Conservation (phyloP, 2,797 vertebrate genomes). For the Heterohyrax brucei region DNA sequence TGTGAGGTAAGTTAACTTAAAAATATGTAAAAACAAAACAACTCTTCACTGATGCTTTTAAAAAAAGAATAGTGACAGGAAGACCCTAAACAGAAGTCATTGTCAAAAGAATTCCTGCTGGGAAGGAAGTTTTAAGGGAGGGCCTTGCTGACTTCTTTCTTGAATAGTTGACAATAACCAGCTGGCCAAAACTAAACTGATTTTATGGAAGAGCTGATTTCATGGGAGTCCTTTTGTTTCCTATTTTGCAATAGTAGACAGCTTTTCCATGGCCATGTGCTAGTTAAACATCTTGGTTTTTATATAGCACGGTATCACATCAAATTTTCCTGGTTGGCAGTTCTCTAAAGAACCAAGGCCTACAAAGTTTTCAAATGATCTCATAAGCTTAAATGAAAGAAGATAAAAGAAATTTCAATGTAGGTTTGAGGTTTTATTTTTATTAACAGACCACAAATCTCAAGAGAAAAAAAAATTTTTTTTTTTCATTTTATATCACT, state of each 20-base stretch:
- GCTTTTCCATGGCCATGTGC: constrained; percentile 63
- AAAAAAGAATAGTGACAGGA: constrained; percentile 82
- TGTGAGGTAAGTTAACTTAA: not conserved
- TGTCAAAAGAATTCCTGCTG: constrained; percentile 87
- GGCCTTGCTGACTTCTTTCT: constrained; percentile 80
- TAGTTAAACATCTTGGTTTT: constrained; percentile 46
- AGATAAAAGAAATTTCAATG: constrained; percentile 29
- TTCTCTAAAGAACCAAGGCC: constrained; percentile 35
- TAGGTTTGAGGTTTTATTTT: constrained; percentile 61
- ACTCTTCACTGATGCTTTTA: constrained; percentile 70
- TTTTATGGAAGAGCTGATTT: constrained; percentile 41
- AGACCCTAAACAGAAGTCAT: constrained; percentile 83
- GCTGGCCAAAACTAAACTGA: constrained; percentile 59
- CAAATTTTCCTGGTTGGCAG: not conserved
- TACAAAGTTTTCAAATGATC: constrained; percentile 31
- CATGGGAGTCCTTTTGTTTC: constrained; percentile 73
- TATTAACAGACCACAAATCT: not conserved
- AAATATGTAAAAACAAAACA: constrained; percentile 34
- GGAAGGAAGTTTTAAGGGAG: constrained; percentile 88
- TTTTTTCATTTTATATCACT: not conserved
- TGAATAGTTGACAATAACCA: constrained; percentile 75
- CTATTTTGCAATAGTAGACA: constrained; percentile 60
- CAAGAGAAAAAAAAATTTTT: not conserved
- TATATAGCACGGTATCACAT: not conserved
- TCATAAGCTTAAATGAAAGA: constrained; percentile 49